Conservation (phyloP, 2,888 invertebrate genomes). For the Troilus luridus region DNA sequence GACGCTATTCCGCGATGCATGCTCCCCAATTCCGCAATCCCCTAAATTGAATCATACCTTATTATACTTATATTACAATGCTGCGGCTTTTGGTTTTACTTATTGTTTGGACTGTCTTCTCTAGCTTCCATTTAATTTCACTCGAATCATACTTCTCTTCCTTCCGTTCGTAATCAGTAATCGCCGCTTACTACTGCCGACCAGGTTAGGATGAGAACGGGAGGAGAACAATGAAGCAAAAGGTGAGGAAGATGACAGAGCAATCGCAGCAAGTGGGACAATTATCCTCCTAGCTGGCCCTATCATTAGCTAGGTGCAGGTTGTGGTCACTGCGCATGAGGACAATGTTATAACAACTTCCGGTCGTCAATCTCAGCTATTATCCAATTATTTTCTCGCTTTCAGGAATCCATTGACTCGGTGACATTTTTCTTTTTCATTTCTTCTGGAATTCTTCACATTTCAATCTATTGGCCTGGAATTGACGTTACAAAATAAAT, state of each 20-base stretch:
- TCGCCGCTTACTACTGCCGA: background rate
- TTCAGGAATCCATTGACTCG: slow-evolving; percentile 24
- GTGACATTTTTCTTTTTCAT: background rate
- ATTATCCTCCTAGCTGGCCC: slow-evolving; percentile 1
- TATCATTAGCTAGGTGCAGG: background rate
- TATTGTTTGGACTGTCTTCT: background rate
- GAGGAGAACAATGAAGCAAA: background rate
- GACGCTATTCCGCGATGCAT: too few species aligned
- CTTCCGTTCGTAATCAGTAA: background rate
- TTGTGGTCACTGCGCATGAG: slow-evolving; percentile 40
- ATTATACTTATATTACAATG: too few species aligned
- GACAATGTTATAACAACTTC: slow-evolving; percentile 10
- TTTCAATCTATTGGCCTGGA: background rate
- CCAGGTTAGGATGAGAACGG: background rate
- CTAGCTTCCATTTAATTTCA: background rate
- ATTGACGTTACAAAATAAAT: too few species aligned
- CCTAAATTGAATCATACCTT: too few species aligned
- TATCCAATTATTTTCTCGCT: slow-evolving; percentile 36
- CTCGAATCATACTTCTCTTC: background rate
- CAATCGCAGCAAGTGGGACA: background rate
- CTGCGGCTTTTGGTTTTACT: too few species aligned
- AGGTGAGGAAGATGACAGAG: slow-evolving; percentile 29
- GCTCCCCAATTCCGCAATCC: too few species aligned
- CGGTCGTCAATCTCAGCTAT: background rate
- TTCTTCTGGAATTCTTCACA: background rate